These are phyloP conservation scores for Selene dorsalis DNA, from an alignment of 2,797 vertebrate species.

Conservation along the genomic window DNA sequence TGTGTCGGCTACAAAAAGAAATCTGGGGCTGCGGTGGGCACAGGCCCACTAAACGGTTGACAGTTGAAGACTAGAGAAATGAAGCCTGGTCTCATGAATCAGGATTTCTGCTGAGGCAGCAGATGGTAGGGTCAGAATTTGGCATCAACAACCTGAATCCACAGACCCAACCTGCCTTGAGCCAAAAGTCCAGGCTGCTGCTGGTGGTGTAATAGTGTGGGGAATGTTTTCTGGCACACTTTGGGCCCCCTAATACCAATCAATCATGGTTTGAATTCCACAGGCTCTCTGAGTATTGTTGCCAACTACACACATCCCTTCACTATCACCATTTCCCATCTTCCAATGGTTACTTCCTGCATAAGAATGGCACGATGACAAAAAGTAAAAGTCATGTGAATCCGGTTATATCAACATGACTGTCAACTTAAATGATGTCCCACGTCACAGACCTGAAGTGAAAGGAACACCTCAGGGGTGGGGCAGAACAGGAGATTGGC, in stretches of 20 bases:
- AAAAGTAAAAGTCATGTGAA: background rate
- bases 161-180: background rate
- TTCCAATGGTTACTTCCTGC: background rate
- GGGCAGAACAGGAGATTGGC: background rate
- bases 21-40: background rate
- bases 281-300: background rate
- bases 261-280: background rate
- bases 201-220: background rate
- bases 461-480: background rate
- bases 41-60: background rate
- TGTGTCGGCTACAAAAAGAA: background rate
- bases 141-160: background rate
- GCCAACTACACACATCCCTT: background rate
- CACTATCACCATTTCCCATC: background rate
- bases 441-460: background rate
- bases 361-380: background rate
- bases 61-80: background rate
- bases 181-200: background rate
- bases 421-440: background rate
- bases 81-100: background rate
- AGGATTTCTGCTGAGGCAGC: background rate
- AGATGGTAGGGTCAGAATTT: background rate
- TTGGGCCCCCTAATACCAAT: background rate
- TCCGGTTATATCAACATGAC: background rate
- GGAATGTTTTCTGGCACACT: background rate